Evolutionary conservation across 1,140 invertebrate genomes (phyloP), one percentile per base, ranked within the genome.

Genomic region (Heterodera schachtii): DNA sequence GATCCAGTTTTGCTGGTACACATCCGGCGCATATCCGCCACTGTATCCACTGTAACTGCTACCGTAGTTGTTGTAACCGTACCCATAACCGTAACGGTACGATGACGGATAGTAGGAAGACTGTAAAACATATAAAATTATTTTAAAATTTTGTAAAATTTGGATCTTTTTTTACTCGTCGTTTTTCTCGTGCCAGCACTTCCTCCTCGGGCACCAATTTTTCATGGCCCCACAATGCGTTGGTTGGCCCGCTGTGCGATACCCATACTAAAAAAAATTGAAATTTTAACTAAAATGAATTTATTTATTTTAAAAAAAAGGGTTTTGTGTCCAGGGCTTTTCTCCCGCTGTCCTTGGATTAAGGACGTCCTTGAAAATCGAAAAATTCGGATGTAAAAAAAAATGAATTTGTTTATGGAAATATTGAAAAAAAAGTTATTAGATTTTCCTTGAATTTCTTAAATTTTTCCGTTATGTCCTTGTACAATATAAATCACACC

Each of bases 1-100:
- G 52, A 89, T 79, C 86, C 85, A 89, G 67, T 80, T 85, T 79
- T 88, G 85, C 43, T 85, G 75, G 71, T 85, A 86, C 41, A 80
- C 80, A 78, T 84, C 84, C 13, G 89, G 89, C 19, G 84, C 84
- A 67, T 87, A 83, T 19, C 88, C 85, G 11, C 77, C 73, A 31
- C 31, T 31, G 41, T 84, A 73, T 21, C 90, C 64, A 31, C 89
- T 49, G 49, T 86, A 80, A 57, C 71, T 75, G 69, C 82, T 87
- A 66, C 84, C 46, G 49, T 87, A 80, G 71, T 70, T 83, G 64
- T 75, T 69, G 49, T 87, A 80, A 69, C 74, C 81, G 64, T 75
- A 44, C 46, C 82, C 52, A 44, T 87, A 80, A 71, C 74, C 81
- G 46, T 75, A 44, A 57, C 82, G 70, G 80, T 82, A 77, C 19